Base-by-base conservation (phyloP, 2,113 vertebrate genomes). In the Chaenocephalus aceratus region DNA sequence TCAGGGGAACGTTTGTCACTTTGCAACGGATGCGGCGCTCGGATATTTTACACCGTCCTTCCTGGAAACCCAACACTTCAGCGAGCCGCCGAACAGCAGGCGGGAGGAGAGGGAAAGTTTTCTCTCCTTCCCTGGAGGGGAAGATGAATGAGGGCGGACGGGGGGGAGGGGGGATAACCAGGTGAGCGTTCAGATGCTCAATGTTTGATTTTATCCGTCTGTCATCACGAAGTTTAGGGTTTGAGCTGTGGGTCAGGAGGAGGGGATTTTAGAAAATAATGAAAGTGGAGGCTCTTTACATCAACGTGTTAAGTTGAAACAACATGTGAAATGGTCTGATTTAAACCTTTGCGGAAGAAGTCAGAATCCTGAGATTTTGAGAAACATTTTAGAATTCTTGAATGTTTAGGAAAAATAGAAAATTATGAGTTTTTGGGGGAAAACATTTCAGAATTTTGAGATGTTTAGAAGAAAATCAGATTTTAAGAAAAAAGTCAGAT, bases 41-140 rank as follows among this genome's bases (percentile, higher is more conserved):
- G 46, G 89, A 92, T 79, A 91, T 87, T 86, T 90, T 85, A 93
- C 81, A 88, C 88, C 86, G 36, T 78, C 79, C n/a, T 91, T 91
- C 89, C 90, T 90, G 90, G 91, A 91, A 91, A 89, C 86, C 36
- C 77, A 73, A 90, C 67, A 57, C 90, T 62, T 13, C 80, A 16
- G 41, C 58, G 21, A 68, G 74, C 78, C 45, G 83, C 68, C 26
- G 53, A 79, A 67, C 89, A 84, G 90, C 87, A 36, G 88, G 87
- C 84, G 85, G 81, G 71, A 83, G 67, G 23, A 82, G 75, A 72
- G 83, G 56, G 85, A 85, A 86, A 76, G 86, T 85, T 86, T 84
- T 71, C 30, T 3, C 75, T 87, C 60, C 6, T 6, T 82, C 92
- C 74, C 89, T 1, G 8, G 84, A 89, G 88, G 70, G 14, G 60